These are phyloP conservation scores for crab-eating macaque (Macaca fascicularis) DNA, from an alignment of 2,113 vertebrate species.

Conservation along the genomic window T2T-MFA8v1.1 NC_088379.1:24126001-24126500, in stretches of 20 bases:
- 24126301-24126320: neutral
- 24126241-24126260: neutral
- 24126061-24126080: neutral
- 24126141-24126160: neutral
- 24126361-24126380: neutral
- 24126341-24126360: neutral
- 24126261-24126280: neutral
- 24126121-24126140: neutral
- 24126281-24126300: accelerated
- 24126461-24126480: neutral
- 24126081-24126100: constrained; percentile 7
- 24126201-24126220: neutral
- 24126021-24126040: neutral
- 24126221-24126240: neutral
- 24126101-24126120: neutral
- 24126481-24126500: neutral
- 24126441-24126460: neutral
- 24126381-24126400: neutral
- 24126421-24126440: neutral
- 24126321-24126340: neutral
- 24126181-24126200: neutral
- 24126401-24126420: neutral
- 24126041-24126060: neutral
- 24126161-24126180: neutral
- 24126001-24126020: constrained; percentile 37